A percentile compares a stretch with the other conserved stretches of the same genome.
Evolutionary conservation across 2,888 invertebrate genomes (phyloP).

Genomic region (Caenorhabditis sp.): DNA sequence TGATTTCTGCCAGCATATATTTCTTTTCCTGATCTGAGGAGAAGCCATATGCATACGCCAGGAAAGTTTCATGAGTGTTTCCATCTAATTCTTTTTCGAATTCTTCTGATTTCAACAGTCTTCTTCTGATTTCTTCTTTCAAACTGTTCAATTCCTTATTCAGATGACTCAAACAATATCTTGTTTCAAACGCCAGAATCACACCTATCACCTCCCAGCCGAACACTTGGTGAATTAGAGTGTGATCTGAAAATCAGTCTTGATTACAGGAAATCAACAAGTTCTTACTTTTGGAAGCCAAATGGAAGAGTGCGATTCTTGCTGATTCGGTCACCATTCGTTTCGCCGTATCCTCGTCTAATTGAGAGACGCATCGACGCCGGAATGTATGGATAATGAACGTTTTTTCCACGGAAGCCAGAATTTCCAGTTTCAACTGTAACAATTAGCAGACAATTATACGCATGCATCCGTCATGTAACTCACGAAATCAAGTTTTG

Average conservation of each 20-base stretch:
- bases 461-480: neutral
- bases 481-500: constrained; percentile 32
- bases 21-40: neutral
- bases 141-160: constrained; percentile 18
- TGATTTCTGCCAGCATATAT: neutral
- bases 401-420: neutral
- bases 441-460: neutral
- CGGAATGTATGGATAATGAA: neutral
- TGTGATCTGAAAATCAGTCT: constrained; percentile 34
- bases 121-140: constrained; percentile 14
- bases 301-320: constrained; percentile 31
- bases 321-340: constrained; percentile 17
- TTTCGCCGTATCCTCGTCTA: constrained; percentile 22
- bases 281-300: constrained; percentile 23
- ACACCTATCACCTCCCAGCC: constrained; percentile 30
- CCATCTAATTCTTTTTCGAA: neutral
- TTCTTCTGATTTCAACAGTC: constrained; percentile 1
- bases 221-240: constrained; percentile 6
- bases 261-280: neutral
- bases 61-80: neutral
- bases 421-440: constrained; percentile 39
- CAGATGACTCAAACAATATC: constrained; percentile 35
- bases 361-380: neutral
- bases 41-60: neutral
- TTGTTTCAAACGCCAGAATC: neutral